Evolutionary conservation across 2,113 vertebrate species (phyloP).

Genomic region (Bufo gargarizans): DNA sequence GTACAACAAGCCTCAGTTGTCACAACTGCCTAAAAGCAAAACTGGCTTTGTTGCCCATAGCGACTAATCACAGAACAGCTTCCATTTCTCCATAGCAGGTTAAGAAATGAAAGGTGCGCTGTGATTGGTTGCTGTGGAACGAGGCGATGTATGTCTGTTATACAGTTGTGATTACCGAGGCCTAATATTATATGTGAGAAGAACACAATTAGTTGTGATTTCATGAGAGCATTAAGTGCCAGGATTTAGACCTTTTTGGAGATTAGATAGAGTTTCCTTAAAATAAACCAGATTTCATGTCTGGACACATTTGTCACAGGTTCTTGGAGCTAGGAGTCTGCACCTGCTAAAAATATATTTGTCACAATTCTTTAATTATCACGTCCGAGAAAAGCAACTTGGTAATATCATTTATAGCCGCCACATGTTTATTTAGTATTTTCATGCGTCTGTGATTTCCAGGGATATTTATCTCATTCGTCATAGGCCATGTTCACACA

Average conservation of each 20-base stretch:
- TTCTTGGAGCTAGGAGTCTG: constrained; percentile 38
- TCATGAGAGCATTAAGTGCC: neutral
- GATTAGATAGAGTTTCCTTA: neutral
- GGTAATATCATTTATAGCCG: constrained; percentile 43
- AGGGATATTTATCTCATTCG: neutral
- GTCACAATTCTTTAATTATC: constrained; percentile 34
- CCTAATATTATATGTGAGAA: too few relatives aligned
- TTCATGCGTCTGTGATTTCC: constrained; percentile 9
- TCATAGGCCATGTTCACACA: neutral
- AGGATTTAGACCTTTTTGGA: neutral
- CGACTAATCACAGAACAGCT: too few relatives aligned
- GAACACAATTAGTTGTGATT: too few relatives aligned
- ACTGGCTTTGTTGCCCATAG: too few relatives aligned
- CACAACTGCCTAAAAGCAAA: too few relatives aligned
- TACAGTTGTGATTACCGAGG: too few relatives aligned
- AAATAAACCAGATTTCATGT: constrained; percentile 22
- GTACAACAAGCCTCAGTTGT: too few relatives aligned
- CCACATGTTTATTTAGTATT: neutral
- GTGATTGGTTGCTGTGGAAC: too few relatives aligned
- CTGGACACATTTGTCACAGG: constrained; percentile 21
- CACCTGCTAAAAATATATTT: constrained; percentile 54
- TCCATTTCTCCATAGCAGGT: too few relatives aligned
- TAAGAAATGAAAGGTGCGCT: too few relatives aligned
- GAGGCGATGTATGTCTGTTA: too few relatives aligned
- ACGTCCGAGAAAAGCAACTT: constrained; percentile 43